A percentile compares a stretch with the other conserved stretches of the same genome.
Conservation (phyloP, 1,140 invertebrate species). For the Oedothorax gibbosus region DNA sequence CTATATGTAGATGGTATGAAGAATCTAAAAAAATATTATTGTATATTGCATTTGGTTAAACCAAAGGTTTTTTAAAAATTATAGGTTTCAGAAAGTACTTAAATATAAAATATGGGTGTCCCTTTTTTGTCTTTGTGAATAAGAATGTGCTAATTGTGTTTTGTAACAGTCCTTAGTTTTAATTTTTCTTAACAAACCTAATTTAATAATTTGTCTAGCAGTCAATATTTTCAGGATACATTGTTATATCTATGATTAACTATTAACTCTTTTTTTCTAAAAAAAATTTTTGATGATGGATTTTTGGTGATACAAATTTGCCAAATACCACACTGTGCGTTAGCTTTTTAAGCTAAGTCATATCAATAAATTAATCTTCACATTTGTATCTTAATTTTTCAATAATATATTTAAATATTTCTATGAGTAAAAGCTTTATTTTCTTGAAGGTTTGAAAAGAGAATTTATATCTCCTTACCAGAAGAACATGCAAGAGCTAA, state of each 20-base stretch:
- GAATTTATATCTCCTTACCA: constrained; percentile 98
- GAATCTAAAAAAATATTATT: neutral
- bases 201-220: too few relatives aligned
- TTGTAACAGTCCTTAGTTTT: neutral
- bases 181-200: too few relatives aligned
- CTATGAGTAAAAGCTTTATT: neutral
- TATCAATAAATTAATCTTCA: too few relatives aligned
- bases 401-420: neutral
- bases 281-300: too few relatives aligned
- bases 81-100: neutral
- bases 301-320: too few relatives aligned
- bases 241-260: too few relatives aligned
- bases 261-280: too few relatives aligned
- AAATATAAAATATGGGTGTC: neutral
- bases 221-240: too few relatives aligned
- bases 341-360: too few relatives aligned
- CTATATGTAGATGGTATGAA: constrained; percentile 86
- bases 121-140: neutral
- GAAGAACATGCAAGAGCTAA: constrained; percentile 90
- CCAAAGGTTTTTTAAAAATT: too few relatives aligned
- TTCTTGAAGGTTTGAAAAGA: constrained; percentile 85
- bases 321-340: too few relatives aligned
- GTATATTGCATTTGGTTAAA: too few relatives aligned
- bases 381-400: neutral
- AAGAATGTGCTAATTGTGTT: neutral